Conservation (phyloP, 30 jellyfish, hydroid and myxozoan species). For the Hydra vulgaris region DNA sequence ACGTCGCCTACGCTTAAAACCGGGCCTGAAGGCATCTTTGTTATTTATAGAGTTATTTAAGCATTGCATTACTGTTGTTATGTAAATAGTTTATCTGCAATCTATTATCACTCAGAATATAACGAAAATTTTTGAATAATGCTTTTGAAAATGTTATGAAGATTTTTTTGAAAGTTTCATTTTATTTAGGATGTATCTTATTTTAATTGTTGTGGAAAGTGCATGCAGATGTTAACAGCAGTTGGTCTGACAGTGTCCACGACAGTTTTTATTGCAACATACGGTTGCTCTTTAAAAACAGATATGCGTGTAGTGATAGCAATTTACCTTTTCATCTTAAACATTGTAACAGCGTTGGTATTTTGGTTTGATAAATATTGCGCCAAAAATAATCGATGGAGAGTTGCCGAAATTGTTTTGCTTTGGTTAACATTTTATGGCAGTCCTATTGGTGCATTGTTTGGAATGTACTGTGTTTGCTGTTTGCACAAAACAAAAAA, state of each 20-base stretch:
- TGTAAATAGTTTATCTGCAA: too few relatives aligned
- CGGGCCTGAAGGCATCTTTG: too few relatives aligned
- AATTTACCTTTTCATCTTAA: neutral
- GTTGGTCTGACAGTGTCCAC: neutral
- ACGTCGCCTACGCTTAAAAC: too few relatives aligned
- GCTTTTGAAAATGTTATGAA: too few relatives aligned
- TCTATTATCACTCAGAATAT: too few relatives aligned
- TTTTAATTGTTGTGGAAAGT: neutral
- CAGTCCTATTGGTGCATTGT: constrained; percentile 32
- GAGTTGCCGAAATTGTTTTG: constrained; percentile 21
- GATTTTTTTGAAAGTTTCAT: too few relatives aligned
- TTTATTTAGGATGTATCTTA: too few relatives aligned
- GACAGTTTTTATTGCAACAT: neutral
- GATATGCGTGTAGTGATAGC: constrained; percentile 19
- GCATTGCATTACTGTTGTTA: too few relatives aligned
- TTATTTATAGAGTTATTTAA: too few relatives aligned
- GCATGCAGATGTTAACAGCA: neutral
- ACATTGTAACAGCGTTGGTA: constrained; percentile 14
- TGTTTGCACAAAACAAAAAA: constrained; percentile 19
- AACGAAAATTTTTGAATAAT: too few relatives aligned
- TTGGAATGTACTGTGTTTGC: constrained; percentile 25
- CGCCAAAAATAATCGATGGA: constrained; percentile 2
- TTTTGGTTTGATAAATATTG: constrained; percentile 26
- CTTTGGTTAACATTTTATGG: constrained; percentile 26
- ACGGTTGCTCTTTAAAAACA: constrained; percentile 9